These are phyloP conservation scores for Hyposmocoma kahamanoa DNA, from an alignment of 1,140 invertebrate species.

Conservation along the genomic window DNA sequence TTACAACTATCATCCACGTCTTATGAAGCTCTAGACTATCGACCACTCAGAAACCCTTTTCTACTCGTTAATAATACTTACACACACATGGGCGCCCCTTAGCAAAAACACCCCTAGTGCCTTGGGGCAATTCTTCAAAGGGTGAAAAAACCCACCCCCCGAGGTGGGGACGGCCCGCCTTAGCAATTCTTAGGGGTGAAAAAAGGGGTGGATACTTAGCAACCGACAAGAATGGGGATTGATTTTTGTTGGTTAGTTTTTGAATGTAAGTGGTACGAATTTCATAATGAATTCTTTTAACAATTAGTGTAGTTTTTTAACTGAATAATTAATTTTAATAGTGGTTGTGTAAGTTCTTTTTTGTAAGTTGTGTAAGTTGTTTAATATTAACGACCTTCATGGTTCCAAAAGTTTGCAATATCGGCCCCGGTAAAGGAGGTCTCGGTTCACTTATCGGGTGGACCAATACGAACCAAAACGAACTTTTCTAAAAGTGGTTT, in stretches of 20 bases:
- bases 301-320: too few relatives aligned
- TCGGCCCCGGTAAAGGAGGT: too few relatives aligned
- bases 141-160: constrained; percentile 60
- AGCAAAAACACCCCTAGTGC: constrained; percentile 44
- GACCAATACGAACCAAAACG: too few relatives aligned
- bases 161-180: constrained; percentile 54
- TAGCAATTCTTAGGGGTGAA: constrained; percentile 68
- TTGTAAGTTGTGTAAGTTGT: too few relatives aligned
- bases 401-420: too few relatives aligned
- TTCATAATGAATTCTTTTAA: constrained; percentile 26
- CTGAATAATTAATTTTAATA: too few relatives aligned
- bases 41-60: constrained; percentile 60
- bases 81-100: constrained; percentile 37
- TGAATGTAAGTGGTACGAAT: constrained; percentile 2
- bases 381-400: too few relatives aligned
- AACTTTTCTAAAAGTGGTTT: too few relatives aligned
- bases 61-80: constrained; percentile 55
- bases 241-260: constrained; percentile 27
- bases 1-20: neutral
- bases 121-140: constrained; percentile 70
- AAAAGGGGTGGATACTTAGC: constrained; percentile 70
- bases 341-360: too few relatives aligned
- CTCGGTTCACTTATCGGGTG: too few relatives aligned
- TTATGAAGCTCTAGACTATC: constrained; percentile 14
- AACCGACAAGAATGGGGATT: constrained; percentile 41